Evolutionary conservation across 2,797 vertebrate genomes (phyloP), one percentile per base, ranked within the genome.

Genomic region (Synaphobranchus kaupii): DNA sequence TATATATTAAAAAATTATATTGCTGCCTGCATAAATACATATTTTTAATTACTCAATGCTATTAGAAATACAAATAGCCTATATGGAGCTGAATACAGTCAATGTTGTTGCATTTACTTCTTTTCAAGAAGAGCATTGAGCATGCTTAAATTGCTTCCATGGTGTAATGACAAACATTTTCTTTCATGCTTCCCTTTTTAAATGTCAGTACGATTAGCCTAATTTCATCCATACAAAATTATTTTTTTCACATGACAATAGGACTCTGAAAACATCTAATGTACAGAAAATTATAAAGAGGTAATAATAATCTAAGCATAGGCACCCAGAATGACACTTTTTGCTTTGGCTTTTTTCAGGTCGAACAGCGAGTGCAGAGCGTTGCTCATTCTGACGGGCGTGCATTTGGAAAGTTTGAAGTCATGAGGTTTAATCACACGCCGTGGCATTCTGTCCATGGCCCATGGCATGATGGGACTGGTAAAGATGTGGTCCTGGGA

Each of bases 391-490:
- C 89, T 92, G 89, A 91, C 90, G 89, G 88, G 85, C 89, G 54
- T 87, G 93, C 93, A 92, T 94, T 95, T 94, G 96, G 96, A 97
- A 96, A 97, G 94, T 96, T 95, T 96, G 95, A 96, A 96, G 95
- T 96, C 96, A 96, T 96, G 95, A 94, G 91, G 95, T 95, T 96
- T 95, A 96, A 96, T 96, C 94, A 95, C 93, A 93, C 92, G 92
- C 93, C 91, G 94, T 92, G 85, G 95, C 94, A 80, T 89, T 91
- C 92, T 92, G 90, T 91, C 94, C 91, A 93, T 91, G 93, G 95
- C 94, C 94, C 91, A 92, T 91, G 93, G 94, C 94, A 94, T 94
- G 95, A 95, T 94, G 94, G 92, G 94, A 94, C 91, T 91, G 91
- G 94, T 95, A 95, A 95, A 96, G 95, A 95, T 95, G 95, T 95